Base-by-base conservation (phyloP, 2,888 invertebrate genomes). In the Heteropelma amictum region DNA sequence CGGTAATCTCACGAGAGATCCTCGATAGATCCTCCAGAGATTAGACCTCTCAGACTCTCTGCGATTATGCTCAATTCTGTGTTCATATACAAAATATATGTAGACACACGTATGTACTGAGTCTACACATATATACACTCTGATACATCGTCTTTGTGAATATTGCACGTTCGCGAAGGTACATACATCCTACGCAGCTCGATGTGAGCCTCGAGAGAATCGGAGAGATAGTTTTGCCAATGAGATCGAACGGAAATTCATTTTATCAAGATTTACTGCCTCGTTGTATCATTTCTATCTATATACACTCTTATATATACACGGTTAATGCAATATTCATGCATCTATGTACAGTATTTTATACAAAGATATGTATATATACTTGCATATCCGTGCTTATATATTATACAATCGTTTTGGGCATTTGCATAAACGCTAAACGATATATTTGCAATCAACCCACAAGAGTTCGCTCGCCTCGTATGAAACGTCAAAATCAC, bases 11-110 rank as follows among this genome's bases (percentile, higher is more conserved):
- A 56, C 7, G 73, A 69, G 68, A 81, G 84, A 86, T 86, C 82
- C 84, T 82, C 84, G 75, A 64, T 58, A 81, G 84, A 86, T 85
- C 82, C 84, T 82, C 84, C 68, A 74, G 85, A 86, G 86, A 86
- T 87, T 86, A 85, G 74, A 60, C 58, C 38, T 72, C 63, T 58
- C 56, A 19, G 51, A 19, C 23, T 26, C 42, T 14, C n/a, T 10
- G 56, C 60, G 26, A 60, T 60, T 60, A 69, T 42, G 23, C 19
- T 12, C 7, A 17, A 33, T 21, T 19, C 26, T 51, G 12, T 33
- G 3, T 10, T 21, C 6, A 30, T 30, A 38, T 40, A 40, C 28
- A 12, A 1, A n/a, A n/a, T n/a, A 8, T 21, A 19, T 12, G 23
- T 26, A 28, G 1, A 40, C 12, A 19, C n/a, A 12, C 14, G 17